phyloP scores from a whole-genome alignment of 2,888 invertebrate genomes.

The Tholera decimalis region DNA sequence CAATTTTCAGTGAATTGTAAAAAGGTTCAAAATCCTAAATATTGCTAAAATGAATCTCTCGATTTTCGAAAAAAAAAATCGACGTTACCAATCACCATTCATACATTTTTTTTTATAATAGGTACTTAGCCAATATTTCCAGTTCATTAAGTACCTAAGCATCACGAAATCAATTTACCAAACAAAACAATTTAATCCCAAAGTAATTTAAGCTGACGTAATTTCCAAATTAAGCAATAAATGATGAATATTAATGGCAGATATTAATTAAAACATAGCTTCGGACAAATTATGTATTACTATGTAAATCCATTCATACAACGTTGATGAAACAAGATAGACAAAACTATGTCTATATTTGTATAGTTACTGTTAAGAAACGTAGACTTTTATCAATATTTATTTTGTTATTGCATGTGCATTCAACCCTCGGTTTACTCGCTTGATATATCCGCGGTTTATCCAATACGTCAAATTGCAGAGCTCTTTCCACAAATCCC shows the following conservation, averaged over 20 bases:
- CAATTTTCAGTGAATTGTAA: too few relatives aligned
- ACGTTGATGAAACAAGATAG: conserved; percentile 18
- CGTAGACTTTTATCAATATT: conserved; percentile 34
- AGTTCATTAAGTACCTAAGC: neutral
- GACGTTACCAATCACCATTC: too few relatives aligned
- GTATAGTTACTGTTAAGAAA: conserved; percentile 13
- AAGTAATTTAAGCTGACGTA: conserved; percentile 19
- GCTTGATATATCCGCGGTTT: conserved; percentile 36
- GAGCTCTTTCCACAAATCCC: conserved; percentile 22
- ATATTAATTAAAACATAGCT: conserved; percentile 50
- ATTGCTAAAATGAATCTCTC: neutral
- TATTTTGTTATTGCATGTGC: conserved; percentile 42
- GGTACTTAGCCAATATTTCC: neutral
- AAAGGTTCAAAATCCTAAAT: neutral
- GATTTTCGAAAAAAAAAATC: too few relatives aligned
- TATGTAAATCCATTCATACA: conserved; percentile 56
- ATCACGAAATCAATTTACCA: conserved; percentile 4
- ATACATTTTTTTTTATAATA: too few relatives aligned
- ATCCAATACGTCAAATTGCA: conserved; percentile 33
- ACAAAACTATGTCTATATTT: conserved; percentile 11
- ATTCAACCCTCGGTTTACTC: conserved; percentile 29
- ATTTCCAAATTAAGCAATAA: conserved; percentile 38
- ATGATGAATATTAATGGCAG: conserved; percentile 46
- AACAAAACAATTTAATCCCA: conserved; percentile 19
- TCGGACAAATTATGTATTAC: conserved; percentile 47